phyloP scores from a whole-genome alignment of 2,888 invertebrate genomes.

The Xestia ashworthii region DNA sequence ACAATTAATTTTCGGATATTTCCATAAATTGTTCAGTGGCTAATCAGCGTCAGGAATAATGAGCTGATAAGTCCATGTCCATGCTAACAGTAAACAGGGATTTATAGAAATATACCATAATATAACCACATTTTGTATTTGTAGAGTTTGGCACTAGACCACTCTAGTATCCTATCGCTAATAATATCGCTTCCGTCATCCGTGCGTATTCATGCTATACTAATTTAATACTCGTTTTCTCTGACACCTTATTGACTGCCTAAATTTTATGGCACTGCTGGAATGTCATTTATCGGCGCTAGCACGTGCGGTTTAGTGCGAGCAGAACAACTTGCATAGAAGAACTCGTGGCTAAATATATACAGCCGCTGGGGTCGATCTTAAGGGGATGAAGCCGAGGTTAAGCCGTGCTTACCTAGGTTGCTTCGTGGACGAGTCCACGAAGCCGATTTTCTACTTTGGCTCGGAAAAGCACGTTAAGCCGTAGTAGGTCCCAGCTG shows the following conservation, averaged over 20 bases:
- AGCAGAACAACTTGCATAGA: neutral
- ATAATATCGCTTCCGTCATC: neutral
- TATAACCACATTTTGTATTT: neutral
- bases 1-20: neutral
- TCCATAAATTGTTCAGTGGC: neutral
- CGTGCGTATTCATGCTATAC: no score
- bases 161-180: neutral
- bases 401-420: neutral
- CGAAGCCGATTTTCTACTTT: neutral
- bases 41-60: neutral
- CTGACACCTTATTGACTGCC: neutral
- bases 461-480: neutral
- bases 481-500: neutral
- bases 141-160: neutral
- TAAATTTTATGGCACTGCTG: no score
- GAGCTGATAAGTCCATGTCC: neutral
- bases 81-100: neutral
- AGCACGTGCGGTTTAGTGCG: neutral
- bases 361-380: neutral
- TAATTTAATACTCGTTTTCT: no score
- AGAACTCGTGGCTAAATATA: neutral
- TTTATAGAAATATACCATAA: neutral
- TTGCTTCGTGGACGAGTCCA: neutral
- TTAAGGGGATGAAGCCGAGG: neutral
- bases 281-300: neutral